Evolutionary conservation across 2,113 vertebrate genomes (phyloP).

Genomic region (Pseudonaja textilis): DNA sequence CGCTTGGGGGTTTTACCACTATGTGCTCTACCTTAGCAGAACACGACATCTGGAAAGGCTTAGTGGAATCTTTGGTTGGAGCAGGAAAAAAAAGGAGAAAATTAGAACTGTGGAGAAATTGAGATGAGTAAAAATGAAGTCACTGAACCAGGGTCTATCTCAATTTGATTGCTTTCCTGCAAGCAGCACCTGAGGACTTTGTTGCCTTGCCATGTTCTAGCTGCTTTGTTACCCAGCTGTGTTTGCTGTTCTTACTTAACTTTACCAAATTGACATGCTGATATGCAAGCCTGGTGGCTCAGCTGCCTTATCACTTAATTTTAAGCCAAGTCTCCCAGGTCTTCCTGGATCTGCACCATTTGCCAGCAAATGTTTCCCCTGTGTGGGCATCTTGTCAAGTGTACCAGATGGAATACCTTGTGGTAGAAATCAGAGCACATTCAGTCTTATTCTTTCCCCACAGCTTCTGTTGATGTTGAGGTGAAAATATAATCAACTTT

Average conservation of each 20-base stretch:
- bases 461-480: not conserved
- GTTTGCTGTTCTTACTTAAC: not conserved
- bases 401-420: not conserved
- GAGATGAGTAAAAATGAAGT: not conserved
- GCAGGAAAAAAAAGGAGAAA: not conserved
- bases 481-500: conserved; percentile 13
- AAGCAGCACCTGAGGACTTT: not conserved
- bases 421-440: not conserved
- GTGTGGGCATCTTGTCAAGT: not conserved
- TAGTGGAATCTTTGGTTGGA: not conserved
- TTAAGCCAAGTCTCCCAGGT: not conserved
- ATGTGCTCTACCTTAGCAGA: not conserved
- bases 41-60: not conserved
- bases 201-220: not conserved
- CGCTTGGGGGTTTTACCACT: not conserved
- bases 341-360: not conserved
- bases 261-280: not conserved
- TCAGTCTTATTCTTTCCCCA: not conserved
- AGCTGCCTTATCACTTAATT: not conserved
- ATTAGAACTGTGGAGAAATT: not conserved
- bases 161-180: not conserved
- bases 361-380: not conserved
- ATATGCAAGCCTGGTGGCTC: not conserved
- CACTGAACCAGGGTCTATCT: too few relatives aligned
- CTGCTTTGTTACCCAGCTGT: not conserved